Conservation (phyloP, 2,888 invertebrate genomes). For the Gonocerus acuteangulatus region DNA sequence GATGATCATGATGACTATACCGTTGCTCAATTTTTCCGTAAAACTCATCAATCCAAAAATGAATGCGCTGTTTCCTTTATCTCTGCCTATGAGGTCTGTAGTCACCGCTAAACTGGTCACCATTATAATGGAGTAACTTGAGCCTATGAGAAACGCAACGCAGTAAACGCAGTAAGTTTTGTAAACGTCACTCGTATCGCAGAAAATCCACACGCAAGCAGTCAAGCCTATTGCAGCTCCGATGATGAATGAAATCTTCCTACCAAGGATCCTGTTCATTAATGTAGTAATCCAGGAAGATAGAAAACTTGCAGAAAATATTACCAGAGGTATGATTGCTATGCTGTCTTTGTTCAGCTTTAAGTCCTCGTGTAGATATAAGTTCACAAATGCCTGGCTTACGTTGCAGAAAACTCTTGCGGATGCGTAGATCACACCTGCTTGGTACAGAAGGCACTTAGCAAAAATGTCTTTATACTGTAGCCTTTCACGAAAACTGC, state of each 20-base stretch:
- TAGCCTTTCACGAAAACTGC: not conserved
- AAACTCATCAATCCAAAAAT: slow-evolving; percentile 30
- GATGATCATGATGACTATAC: not conserved
- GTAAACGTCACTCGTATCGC: not conserved
- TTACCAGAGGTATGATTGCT: slow-evolving; percentile 23
- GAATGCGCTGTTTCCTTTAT: slow-evolving; percentile 24
- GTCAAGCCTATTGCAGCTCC: not conserved
- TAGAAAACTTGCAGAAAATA: slow-evolving; percentile 13
- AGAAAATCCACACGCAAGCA: not conserved
- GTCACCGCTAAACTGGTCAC: slow-evolving; percentile 22
- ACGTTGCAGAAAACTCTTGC: slow-evolving; percentile 77
- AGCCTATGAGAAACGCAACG: not conserved
- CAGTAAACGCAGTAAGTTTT: not conserved
- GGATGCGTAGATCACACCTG: slow-evolving; percentile 77
- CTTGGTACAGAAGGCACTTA: slow-evolving; percentile 41
- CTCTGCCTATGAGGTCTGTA: slow-evolving; percentile 21
- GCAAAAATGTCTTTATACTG: not conserved
- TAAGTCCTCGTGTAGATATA: slow-evolving; percentile 24
- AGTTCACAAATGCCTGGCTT: slow-evolving; percentile 61
- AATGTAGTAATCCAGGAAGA: not conserved
- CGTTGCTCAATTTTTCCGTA: slow-evolving; percentile 24
- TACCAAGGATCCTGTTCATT: not conserved
- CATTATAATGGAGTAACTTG: not conserved
- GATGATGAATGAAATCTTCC: not conserved
- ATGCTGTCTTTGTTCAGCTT: slow-evolving; percentile 5